Evolutionary conservation across 2,888 invertebrate species (phyloP).

Genomic region (Helicoverpa assulta): DNA sequence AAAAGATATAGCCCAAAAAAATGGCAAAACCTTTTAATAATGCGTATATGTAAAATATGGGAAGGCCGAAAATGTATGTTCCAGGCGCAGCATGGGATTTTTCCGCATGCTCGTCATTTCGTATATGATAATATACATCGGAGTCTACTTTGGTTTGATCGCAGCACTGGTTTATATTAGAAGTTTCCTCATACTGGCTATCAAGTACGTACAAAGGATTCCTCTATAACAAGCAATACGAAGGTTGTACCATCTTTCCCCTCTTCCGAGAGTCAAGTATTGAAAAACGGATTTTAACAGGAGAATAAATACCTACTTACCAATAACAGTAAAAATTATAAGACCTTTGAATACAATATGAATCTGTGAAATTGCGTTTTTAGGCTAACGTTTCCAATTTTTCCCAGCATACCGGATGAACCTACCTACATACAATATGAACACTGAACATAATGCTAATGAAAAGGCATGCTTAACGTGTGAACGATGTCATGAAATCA

Average conservation of each 20-base stretch:
- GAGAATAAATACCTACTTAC: not conserved
- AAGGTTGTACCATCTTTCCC: not conserved
- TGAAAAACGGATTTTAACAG: not conserved
- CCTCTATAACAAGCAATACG: not conserved
- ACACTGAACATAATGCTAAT: not conserved
- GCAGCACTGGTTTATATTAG: constrained; percentile 79
- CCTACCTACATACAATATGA: not conserved
- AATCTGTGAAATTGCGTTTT: too few species aligned
- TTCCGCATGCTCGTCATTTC: constrained; percentile 75
- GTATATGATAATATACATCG: constrained; percentile 79
- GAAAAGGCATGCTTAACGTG: not conserved
- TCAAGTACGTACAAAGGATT: constrained; percentile 68
- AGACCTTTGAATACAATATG: too few species aligned
- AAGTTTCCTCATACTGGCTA: constrained; percentile 67
- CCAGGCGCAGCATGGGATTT: constrained; percentile 73
- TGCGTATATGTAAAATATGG: constrained; percentile 47
- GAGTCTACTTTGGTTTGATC: constrained; percentile 78
- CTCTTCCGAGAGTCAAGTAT: not conserved
- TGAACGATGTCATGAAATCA: not conserved
- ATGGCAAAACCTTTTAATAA: constrained; percentile 37
- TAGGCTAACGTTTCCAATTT: not conserved
- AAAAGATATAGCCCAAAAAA: constrained; percentile 15
- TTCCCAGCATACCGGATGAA: constrained; percentile 1
- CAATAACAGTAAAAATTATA: too few species aligned
- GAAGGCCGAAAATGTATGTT: constrained; percentile 45